Evolutionary conservation across 2,113 vertebrate species (phyloP), one percentile per base, ranked within the genome.

Genomic region (Fulmarus glacialis): DNA sequence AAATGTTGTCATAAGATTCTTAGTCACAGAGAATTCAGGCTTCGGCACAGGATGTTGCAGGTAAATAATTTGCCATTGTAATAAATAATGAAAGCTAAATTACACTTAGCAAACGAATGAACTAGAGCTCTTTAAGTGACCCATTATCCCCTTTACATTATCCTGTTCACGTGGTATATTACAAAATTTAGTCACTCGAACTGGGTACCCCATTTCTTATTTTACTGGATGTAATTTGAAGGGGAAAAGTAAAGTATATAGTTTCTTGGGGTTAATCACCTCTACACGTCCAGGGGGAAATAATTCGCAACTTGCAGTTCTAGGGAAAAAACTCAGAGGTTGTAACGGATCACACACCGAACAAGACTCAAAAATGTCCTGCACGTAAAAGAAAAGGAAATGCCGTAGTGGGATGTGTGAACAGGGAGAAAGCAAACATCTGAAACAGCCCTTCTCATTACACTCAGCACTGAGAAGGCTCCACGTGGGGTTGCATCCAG

Each of bases 1-100:
- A 55, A 91, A 79, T 48, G 13, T 59, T 81, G n/a, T 72, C n/a
- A 70, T 26, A 27, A 53, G 40, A 38, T 84, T 84, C 14, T 74
- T 40, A 71, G 55, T 63, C 66, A 56, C 0, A 50, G n/a, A 82
- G 21, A 88, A 95, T 66, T 90, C 80, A 95, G 63, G 67, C 50
- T 85, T 93, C 2, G 7, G 72, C 48, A 87, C 0, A 3, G 30
- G 62, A 90, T 47, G 68, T 56, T 88, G 86, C 24, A 5, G 93
- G 48, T 67, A 91, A 77, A 87, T 94, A 56, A 95, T 95, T 43
- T 93, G 72, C 88, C 92, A 82, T 93, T 89, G 77, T 89, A 95
- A 96, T 86, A 95, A 90, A 96, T 93, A 96, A 91, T 89, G 92
- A 84, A 96, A 83, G 75, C 58, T 82, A 95, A 93, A 93, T 96